These are phyloP conservation scores for Belgica antarctica DNA, from an alignment of 2,888 invertebrate species.

Conservation along the genomic window DNA sequence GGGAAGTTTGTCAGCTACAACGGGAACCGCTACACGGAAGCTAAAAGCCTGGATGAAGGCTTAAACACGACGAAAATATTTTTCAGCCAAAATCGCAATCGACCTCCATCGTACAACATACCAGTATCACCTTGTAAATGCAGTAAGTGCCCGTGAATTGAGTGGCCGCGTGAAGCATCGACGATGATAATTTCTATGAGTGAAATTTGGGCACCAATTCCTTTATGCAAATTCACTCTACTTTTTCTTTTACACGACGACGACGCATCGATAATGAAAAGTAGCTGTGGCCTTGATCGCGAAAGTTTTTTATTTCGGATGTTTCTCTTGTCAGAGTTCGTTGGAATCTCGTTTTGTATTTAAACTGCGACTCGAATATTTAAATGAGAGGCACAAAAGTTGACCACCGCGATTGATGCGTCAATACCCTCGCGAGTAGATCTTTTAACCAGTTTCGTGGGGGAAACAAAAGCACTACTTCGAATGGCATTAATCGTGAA, in stretches of 20 bases:
- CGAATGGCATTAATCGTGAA: background rate
- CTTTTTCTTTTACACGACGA: background rate
- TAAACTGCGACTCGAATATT: conserved; percentile 25
- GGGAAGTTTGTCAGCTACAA: conserved; percentile 30
- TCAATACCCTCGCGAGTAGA: conserved; percentile 28
- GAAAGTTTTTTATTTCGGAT: conserved; percentile 14
- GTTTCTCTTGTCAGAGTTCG: no score
- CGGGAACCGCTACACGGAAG: conserved; percentile 39
- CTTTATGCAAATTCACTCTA: conserved; percentile 14
- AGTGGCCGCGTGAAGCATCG: no score
- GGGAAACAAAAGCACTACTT: background rate
- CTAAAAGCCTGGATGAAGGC: conserved; percentile 17
- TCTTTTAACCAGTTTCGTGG: conserved; percentile 21
- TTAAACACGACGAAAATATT: conserved; percentile 10
- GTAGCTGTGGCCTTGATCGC: conserved; percentile 27
- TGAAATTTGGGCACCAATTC: background rate
- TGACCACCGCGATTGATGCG: conserved; percentile 16
- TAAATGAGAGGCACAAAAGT: conserved; percentile 9
- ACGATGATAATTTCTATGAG: background rate
- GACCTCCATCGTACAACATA: conserved; percentile 36
- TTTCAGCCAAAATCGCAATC: conserved; percentile 23
- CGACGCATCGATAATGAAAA: background rate
- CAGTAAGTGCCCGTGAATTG: conserved; percentile 33
- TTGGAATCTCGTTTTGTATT: background rate
- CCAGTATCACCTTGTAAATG: conserved; percentile 39